A percentile compares a stretch with the other conserved stretches of the same genome.
phyloP scores from a whole-genome alignment of 2,888 invertebrate genomes.

The Neoascia interrupta region DNA sequence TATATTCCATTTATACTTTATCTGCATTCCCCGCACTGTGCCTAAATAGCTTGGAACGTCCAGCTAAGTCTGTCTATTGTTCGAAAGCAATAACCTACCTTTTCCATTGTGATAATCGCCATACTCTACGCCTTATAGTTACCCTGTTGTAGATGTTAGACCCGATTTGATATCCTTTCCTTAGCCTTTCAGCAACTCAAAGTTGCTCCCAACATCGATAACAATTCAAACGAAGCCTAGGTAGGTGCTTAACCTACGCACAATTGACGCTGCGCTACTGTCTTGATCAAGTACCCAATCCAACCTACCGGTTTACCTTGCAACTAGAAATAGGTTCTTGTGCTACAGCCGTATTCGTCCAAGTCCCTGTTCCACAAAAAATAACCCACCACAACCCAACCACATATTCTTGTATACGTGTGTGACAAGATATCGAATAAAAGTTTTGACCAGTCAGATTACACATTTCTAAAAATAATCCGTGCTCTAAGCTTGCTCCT shows the following conservation, averaged over 20 bases:
- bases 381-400: constrained; percentile 15
- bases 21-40: constrained; percentile 52
- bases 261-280: constrained; percentile 47
- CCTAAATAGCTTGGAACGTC: constrained; percentile 36
- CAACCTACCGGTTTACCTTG: constrained; percentile 68
- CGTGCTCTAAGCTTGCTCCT: constrained; percentile 39
- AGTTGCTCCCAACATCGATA: constrained; percentile 28
- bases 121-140: constrained; percentile 41
- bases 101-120: constrained; percentile 51
- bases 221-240: constrained; percentile 13
- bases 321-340: constrained; percentile 61
- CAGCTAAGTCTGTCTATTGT: constrained; percentile 4
- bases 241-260: constrained; percentile 21
- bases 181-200: neutral
- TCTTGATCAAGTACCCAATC: constrained; percentile 33
- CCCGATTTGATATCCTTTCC: neutral
- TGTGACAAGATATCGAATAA: constrained; percentile 25
- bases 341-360: constrained; percentile 41
- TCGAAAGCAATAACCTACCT: constrained; percentile 33
- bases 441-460: constrained; percentile 50
- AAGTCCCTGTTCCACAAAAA: constrained; percentile 15
- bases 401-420: constrained; percentile 19
- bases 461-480: constrained; percentile 62
- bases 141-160: no score
- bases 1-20: constrained; percentile 49